Evolutionary conservation across 2,113 vertebrate species (phyloP).

Genomic region (Scomber scombrus): DNA sequence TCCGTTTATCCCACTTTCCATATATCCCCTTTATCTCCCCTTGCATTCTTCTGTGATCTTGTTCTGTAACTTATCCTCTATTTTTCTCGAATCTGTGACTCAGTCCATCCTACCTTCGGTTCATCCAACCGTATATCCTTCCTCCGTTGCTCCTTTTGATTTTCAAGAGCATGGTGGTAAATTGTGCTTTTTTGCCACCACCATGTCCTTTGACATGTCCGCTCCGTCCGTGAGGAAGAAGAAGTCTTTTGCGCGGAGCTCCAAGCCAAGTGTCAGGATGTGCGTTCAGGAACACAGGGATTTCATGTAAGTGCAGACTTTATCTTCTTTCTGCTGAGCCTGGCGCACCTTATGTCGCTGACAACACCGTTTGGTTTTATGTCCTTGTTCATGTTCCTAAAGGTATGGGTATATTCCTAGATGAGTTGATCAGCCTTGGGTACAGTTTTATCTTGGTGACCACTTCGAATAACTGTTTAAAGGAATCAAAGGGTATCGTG

Average conservation of each 20-base stretch:
- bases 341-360: not conserved
- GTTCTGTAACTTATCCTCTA: not conserved
- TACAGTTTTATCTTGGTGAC: not conserved
- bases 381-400: not conserved
- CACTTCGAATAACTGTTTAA: not conserved
- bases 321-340: not conserved
- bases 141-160: not conserved
- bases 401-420: not conserved
- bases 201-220: constrained; percentile 65
- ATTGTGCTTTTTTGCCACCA: not conserved
- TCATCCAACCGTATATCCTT: not conserved
- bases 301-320: constrained; percentile 72
- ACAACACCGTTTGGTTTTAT: not conserved
- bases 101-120: not conserved
- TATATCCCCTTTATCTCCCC: not conserved
- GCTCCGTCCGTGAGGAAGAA: constrained; percentile 72
- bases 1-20: not conserved
- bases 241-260: constrained; percentile 57
- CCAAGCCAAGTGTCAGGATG: constrained; percentile 64
- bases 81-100: not conserved
- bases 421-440: not conserved
- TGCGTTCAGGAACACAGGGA: constrained; percentile 69
- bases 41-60: not conserved
- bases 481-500: not conserved
- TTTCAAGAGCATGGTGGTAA: constrained; percentile 60